Conservation (phyloP, 2,113 vertebrate species). For the Phalacrocorax brasilianus region DNA sequence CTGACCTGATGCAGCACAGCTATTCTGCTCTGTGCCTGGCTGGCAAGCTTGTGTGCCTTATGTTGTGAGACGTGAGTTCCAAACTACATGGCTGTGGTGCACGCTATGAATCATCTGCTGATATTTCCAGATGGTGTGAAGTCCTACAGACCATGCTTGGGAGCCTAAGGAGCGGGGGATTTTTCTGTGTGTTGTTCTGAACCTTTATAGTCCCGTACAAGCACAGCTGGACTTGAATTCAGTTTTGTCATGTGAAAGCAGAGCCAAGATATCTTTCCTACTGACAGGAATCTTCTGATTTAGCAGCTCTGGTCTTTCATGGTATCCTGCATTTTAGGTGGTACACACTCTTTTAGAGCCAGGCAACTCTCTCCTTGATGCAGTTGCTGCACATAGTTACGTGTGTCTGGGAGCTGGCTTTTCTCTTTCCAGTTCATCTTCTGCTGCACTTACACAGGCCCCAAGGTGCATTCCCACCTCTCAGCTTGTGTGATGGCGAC, state of each 20-base stretch:
- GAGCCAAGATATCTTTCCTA: not conserved
- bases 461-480: not conserved
- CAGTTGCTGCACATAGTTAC: not conserved
- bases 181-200: not conserved
- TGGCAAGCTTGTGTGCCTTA: not conserved
- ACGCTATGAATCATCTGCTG: not conserved
- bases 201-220: fast-evolving
- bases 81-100: not conserved
- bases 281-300: not conserved
- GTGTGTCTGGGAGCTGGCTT: not conserved
- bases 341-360: too few species aligned
- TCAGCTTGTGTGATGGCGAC: not conserved
- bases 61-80: not conserved
- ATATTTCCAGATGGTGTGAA: not conserved
- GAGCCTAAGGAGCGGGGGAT: not conserved
- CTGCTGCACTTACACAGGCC: not conserved
- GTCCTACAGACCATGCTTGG: not conserved
- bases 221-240: not conserved
- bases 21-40: not conserved
- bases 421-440: not conserved
- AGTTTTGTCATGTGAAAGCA: not conserved
- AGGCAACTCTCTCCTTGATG: not conserved
- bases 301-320: not conserved
- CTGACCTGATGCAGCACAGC: not conserved
- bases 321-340: not conserved